These are phyloP conservation scores for Agelaius tricolor DNA, from an alignment of 2,113 vertebrate genomes.

Conservation along the genomic window DNA sequence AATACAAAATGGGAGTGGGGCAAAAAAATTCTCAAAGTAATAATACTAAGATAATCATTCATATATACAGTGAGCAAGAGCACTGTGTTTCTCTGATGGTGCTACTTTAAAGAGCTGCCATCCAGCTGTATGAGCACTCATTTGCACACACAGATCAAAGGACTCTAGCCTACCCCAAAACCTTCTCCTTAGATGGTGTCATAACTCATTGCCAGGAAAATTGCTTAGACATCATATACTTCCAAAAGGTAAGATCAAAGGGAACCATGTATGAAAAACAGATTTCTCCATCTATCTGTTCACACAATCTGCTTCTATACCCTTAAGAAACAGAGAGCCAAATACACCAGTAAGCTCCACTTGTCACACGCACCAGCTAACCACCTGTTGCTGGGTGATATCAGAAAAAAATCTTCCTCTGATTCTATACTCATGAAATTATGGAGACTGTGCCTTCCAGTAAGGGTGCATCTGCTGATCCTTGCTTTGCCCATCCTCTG, in stretches of 20 bases:
- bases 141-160: not conserved
- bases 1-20: not conserved
- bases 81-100: not conserved
- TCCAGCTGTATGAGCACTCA: not conserved
- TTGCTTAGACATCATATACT: not conserved
- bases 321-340: not conserved
- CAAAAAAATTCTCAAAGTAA: conserved; percentile 11
- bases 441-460: not conserved
- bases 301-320: not conserved
- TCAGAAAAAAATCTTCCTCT: not conserved
- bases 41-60: conserved; percentile 38
- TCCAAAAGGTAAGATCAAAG: not conserved
- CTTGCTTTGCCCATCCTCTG: not conserved
- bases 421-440: not conserved
- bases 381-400: not conserved
- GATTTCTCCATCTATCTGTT: not conserved
- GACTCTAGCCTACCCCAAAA: not conserved
- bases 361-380: not conserved
- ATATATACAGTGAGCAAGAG: not conserved
- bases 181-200: not conserved
- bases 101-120: not conserved
- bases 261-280: not conserved
- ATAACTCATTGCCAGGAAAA: conserved; percentile 42
- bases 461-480: not conserved
- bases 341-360: not conserved